phyloP scores from a whole-genome alignment of 2,888 invertebrate species.

The Azorinus chamasolen region DNA sequence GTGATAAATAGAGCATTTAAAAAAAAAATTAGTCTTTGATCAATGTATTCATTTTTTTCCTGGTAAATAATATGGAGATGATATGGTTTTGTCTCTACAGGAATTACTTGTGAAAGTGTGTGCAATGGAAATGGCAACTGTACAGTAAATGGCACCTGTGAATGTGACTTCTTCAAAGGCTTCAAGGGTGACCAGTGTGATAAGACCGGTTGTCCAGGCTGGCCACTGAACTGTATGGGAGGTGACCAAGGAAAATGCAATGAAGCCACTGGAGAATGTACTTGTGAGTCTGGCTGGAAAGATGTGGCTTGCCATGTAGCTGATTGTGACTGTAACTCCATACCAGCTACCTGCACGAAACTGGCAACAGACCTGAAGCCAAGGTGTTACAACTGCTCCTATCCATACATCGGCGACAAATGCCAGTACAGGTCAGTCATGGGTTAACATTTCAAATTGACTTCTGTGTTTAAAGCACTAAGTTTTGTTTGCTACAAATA shows the following conservation, averaged over 20 bases:
- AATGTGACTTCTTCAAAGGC: slow-evolving; percentile 72
- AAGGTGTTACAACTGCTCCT: slow-evolving; percentile 71
- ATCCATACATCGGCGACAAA: slow-evolving; percentile 73
- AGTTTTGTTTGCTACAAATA: too few species aligned
- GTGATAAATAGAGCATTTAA: too few species aligned
- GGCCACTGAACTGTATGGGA: slow-evolving; percentile 73
- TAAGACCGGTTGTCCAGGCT: slow-evolving; percentile 74
- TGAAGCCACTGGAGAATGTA: slow-evolving; percentile 65
- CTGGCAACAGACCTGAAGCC: slow-evolving; percentile 63
- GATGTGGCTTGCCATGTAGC: slow-evolving; percentile 72
- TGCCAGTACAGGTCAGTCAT: slow-evolving; percentile 71
- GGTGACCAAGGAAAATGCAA: slow-evolving; percentile 73
- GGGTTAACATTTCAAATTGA: too few species aligned
- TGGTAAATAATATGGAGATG: too few species aligned
- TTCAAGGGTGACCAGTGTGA: slow-evolving; percentile 73
- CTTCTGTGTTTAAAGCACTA: too few species aligned
- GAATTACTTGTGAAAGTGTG: slow-evolving; percentile 69
- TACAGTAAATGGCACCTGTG: slow-evolving; percentile 63
- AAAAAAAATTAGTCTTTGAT: too few species aligned
- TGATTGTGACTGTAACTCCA: slow-evolving; percentile 70
- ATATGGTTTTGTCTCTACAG: too few species aligned
- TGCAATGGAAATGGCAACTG: slow-evolving; percentile 73
- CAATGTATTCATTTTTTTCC: too few species aligned
- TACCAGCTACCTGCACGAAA: slow-evolving; percentile 65
- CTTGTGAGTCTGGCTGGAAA: slow-evolving; percentile 73